Percentiles rank a stretch among this genome's conserved stretches.
Evolutionary conservation across 2,797 vertebrate species (phyloP).

Genomic region (Xenentodon cancila): DNA sequence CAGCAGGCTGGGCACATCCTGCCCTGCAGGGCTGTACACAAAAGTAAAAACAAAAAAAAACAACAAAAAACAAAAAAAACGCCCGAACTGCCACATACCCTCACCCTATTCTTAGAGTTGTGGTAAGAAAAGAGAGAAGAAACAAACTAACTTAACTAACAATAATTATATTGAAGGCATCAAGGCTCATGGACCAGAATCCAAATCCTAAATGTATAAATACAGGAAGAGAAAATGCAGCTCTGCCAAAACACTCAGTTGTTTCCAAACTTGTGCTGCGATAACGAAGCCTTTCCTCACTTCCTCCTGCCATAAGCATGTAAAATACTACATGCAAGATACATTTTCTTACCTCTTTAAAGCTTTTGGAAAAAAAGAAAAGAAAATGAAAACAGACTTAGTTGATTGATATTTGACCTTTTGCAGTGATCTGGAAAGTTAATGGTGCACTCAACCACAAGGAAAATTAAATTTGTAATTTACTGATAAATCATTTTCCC

Average conservation of each 20-base stretch:
- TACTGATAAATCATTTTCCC: too few relatives aligned
- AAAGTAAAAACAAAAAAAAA: slow-evolving; percentile 7
- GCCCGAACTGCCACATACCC: neutral
- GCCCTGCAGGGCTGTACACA: slow-evolving; percentile 25
- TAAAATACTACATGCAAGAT: too few relatives aligned
- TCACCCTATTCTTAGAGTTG: slow-evolving; percentile 25
- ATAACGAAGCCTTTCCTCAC: too few relatives aligned
- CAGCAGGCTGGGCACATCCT: slow-evolving; percentile 39
- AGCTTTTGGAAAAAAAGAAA: neutral
- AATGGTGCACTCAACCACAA: neutral
- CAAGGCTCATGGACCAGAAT: neutral
- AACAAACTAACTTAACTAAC: slow-evolving; percentile 9
- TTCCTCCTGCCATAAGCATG: too few relatives aligned
- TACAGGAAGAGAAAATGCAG: too few relatives aligned
- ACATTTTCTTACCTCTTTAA: neutral
- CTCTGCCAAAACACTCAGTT: too few relatives aligned
- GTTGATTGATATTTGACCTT: neutral
- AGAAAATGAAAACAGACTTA: neutral
- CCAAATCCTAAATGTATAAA: too few relatives aligned
- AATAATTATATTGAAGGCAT: slow-evolving; percentile 22
- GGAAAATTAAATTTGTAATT: neutral
- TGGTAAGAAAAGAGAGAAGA: slow-evolving; percentile 7
- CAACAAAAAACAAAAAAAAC: neutral
- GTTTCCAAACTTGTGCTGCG: too few relatives aligned
- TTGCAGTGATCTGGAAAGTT: neutral